Evolutionary conservation across 2,888 invertebrate genomes (phyloP).

Genomic region (Diadegma fenestrale): DNA sequence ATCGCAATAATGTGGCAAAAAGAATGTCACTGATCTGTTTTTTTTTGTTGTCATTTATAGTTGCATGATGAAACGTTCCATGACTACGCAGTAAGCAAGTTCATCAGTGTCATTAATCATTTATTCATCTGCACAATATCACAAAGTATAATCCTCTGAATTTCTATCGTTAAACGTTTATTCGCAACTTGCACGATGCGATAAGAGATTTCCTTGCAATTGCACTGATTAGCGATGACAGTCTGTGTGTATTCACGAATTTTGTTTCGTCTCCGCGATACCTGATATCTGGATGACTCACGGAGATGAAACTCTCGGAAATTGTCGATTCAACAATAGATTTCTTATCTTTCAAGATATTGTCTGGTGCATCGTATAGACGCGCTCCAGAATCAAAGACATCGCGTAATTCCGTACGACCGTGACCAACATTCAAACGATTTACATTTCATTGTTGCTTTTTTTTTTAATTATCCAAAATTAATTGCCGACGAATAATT

Average conservation of each 20-base stretch:
- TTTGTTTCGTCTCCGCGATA: neutral
- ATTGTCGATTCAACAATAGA: slow-evolving; percentile 25
- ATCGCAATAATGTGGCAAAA: neutral
- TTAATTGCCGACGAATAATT: neutral
- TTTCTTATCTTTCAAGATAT: slow-evolving; percentile 39
- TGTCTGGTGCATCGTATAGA: slow-evolving; percentile 30
- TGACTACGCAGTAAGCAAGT: neutral
- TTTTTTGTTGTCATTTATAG: neutral
- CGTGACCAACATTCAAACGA: slow-evolving; percentile 36
- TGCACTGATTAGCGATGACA: neutral
- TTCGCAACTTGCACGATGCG: neutral
- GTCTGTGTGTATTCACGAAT: neutral
- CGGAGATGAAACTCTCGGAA: neutral
- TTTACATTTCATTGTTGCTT: neutral
- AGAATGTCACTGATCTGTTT: neutral
- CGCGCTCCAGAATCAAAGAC: slow-evolving; percentile 13
- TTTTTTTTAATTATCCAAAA: neutral
- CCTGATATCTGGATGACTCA: slow-evolving; percentile 33
- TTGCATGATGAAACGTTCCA: slow-evolving; percentile 17
- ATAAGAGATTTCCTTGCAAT: slow-evolving; percentile 24
- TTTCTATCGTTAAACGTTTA: slow-evolving; percentile 16
- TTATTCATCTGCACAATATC: slow-evolving; percentile 31
- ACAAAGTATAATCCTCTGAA: neutral
- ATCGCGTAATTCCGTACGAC: slow-evolving; percentile 10
- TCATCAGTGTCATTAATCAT: slow-evolving; percentile 29